Base-by-base conservation (phyloP, 2,888 invertebrate species). In the Argyra leucocephala region DNA sequence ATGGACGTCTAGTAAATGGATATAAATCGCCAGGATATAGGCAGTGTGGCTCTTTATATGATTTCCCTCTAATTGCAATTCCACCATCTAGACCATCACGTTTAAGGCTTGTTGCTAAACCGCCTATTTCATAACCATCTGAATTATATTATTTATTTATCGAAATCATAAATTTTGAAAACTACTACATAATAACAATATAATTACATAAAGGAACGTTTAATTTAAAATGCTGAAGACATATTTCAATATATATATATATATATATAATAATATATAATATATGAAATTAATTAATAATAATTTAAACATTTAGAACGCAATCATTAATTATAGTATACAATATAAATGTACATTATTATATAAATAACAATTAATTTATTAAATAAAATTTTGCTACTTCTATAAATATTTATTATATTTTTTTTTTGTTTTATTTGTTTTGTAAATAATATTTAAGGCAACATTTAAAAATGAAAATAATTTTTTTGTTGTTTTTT, bases 11-110 rank as follows among this genome's bases (percentile, higher is more conserved):
- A 22, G 94, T 93, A 82, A 91, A 96, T 1, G 96, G 92, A 78
- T 91, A 90, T 69, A 97, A 81, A 80, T 97, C 97, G 68, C 94
- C 96, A 36, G 96, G 96, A 79, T 96, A 93, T 70, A 97, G 83
- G 77, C 91, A 89, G 76, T 88, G 88, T 61, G 84, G 84, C 75
- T 90, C 89, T 76, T 88, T 90, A 69, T 78, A 78, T 22, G 78
- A 76, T 67, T 80, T 80, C 65, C 80, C 80, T 66, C 80, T 75
- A 68, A 76, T 76, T 62, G 78, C 75, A 62, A 78, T 69, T 21
- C 77, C 79, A 65, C 79, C 76, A 67, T 81, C 81, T 65, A 79
- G 76, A 68, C 78, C 84, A 74, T 95, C 95, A 69, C 89, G 84
- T 78, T 91, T 90, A 72, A 90, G 90, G 75, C 91, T 92, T 26